Base-by-base conservation (phyloP, 2,113 vertebrate species). In the Malurus cyaneus region DNA sequence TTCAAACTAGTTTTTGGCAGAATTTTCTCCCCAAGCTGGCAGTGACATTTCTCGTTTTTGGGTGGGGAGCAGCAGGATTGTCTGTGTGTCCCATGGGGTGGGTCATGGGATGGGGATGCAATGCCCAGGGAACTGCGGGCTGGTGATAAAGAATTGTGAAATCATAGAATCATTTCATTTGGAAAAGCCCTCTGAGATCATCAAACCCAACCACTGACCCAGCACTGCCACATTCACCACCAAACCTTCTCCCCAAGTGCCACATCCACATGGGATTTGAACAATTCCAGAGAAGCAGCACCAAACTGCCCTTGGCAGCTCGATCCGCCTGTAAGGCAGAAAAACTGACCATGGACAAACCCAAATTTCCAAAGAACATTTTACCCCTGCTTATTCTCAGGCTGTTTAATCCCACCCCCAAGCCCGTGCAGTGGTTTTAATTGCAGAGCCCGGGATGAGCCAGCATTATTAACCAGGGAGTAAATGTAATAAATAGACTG, bases 401-500 rank as follows among this genome's bases (percentile, higher is more conserved):
- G 49, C 19, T 6, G 8, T 78, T 73, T 34, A 39, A 74, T 18
- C 25, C 83, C 9, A 0, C 29, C 73, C 26, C 61, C 49, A 13
- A 44, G 8, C 69, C 77, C 78, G 12, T 23, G 20, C 86, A 12
- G 70, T 28, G 10, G 72, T 73, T 97, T 97, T 98, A 97, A 98
- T 97, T 97, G 97, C 96, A 25, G 71, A 50, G 96, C 85, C 36
- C 1, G 4, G 73, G 76, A 78, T 60, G 89, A 93, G 86, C 83
- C 42, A 80, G 95, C 87, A 42, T 90, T 96, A 97, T 97, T 93
- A 97, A 96, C 97, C 91, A 7, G 20, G 80, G 96, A 98, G 95
- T 97, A 97, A 96, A 95, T 76, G 96, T 97, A 98, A 98, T 98
- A 98, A 98, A 98, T 96, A 97, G 98, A 97, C 98, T 97, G 97